phyloP scores from a whole-genome alignment of 2,888 invertebrate species.

The Tenthredo amoena region DNA sequence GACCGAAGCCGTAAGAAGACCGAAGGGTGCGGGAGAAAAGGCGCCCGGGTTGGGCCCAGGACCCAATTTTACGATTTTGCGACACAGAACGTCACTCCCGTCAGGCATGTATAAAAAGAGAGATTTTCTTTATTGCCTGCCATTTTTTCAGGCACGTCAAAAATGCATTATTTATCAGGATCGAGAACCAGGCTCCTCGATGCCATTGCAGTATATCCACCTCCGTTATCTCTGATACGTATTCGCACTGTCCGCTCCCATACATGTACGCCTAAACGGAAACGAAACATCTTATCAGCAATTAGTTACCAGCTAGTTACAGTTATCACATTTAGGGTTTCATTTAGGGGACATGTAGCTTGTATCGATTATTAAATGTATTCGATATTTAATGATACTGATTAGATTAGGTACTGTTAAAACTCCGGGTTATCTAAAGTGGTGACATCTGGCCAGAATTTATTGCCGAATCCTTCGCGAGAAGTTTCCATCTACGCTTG shows the following conservation, averaged over 20 bases:
- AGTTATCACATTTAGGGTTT: slow-evolving; percentile 55
- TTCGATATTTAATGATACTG: slow-evolving; percentile 73
- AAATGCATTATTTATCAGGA: slow-evolving; percentile 27
- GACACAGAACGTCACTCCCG: slow-evolving; percentile 76
- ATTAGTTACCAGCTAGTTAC: slow-evolving; percentile 51
- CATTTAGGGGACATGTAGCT: slow-evolving; percentile 60
- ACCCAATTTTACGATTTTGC: slow-evolving; percentile 74
- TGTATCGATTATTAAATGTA: slow-evolving; percentile 72
- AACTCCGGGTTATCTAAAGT: slow-evolving; percentile 72
- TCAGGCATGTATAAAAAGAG: slow-evolving; percentile 33
- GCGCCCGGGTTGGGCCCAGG: slow-evolving; percentile 59
- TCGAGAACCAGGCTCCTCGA: neutral
- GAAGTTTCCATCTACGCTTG: neutral
- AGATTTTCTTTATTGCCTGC: slow-evolving; percentile 69
- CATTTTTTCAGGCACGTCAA: slow-evolving; percentile 59
- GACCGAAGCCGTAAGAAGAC: slow-evolving; percentile 73
- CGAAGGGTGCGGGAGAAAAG: slow-evolving; percentile 65
- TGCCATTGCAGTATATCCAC: neutral
- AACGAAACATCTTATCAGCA: slow-evolving; percentile 44
- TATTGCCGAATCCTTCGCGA: slow-evolving; percentile 10
- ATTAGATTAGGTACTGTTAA: slow-evolving; percentile 74
- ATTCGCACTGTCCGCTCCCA: neutral
- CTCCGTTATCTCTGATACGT: neutral
- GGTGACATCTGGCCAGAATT: slow-evolving; percentile 70
- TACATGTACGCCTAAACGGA: neutral